Percentiles rank a stretch among this genome's conserved stretches.
Evolutionary conservation across 2,113 vertebrate genomes (phyloP).

Genomic region (Hippopotamus amphibius): DNA sequence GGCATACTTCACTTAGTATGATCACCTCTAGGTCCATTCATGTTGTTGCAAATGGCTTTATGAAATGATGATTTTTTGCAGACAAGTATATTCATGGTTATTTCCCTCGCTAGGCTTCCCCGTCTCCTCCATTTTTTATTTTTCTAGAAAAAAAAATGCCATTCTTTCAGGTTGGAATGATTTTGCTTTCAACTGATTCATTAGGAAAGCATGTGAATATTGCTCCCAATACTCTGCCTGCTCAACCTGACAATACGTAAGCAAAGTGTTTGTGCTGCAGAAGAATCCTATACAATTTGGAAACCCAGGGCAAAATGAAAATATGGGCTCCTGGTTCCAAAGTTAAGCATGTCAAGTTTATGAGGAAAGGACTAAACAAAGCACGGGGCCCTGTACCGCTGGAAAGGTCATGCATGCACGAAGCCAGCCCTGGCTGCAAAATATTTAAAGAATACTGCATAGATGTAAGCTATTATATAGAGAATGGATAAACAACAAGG

Average conservation of each 20-base stretch:
- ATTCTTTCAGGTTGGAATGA: background rate
- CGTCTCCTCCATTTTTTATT: background rate
- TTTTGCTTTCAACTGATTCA: background rate
- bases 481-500: background rate
- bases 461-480: background rate
- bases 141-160: background rate
- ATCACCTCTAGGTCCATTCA: background rate
- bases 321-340: background rate
- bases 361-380: background rate
- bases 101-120: background rate
- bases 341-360: background rate
- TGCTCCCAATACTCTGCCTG: background rate
- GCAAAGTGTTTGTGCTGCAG: background rate
- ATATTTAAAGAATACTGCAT: background rate
- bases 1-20: accelerated
- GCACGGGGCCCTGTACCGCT: accelerated
- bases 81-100: background rate
- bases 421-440: background rate
- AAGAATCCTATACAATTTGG: background rate
- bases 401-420: accelerated
- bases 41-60: accelerated
- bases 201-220: background rate
- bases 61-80: background rate
- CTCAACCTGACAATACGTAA: background rate
- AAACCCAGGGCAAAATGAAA: background rate